A percentile compares a stretch with the other conserved stretches of the same genome.
phyloP scores from a whole-genome alignment of 2,113 vertebrate species.

The Petaurus breviceps region DNA sequence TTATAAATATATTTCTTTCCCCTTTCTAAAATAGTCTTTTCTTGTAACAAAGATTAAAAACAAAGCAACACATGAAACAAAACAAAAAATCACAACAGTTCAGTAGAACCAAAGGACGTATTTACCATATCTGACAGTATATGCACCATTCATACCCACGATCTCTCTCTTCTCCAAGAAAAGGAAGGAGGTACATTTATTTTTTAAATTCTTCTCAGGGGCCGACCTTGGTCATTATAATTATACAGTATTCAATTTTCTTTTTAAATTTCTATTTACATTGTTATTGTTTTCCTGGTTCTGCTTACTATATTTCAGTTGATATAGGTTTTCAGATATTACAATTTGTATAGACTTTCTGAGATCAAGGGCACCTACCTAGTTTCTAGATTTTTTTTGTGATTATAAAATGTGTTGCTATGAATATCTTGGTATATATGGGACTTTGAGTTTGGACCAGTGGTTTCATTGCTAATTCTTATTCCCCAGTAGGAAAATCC shows the following conservation, averaged over 20 bases:
- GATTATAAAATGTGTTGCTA: not conserved
- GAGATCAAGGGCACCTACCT: not conserved
- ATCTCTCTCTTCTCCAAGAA: not conserved
- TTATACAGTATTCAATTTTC: not conserved
- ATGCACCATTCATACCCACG: not conserved
- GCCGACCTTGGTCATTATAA: not conserved
- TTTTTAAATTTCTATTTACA: not conserved
- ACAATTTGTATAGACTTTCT: not conserved
- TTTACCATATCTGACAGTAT: not conserved
- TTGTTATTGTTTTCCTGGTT: not conserved
- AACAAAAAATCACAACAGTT: not conserved
- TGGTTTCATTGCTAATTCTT: not conserved
- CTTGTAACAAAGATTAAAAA: not conserved
- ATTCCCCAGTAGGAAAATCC: not conserved
- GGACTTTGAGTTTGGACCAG: not conserved
- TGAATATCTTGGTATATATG: not conserved
- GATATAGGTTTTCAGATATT: not conserved
- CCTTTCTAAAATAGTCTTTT: not conserved
- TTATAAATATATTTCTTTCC: not conserved
- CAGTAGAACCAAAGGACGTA: not conserved
- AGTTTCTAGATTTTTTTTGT: not conserved
- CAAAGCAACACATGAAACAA: not conserved
- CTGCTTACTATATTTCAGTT: not conserved
- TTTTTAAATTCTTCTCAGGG: not conserved
- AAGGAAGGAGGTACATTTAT: not conserved